Evolutionary conservation across 1,140 invertebrate species (phyloP).

Genomic region (Trichomalopsis sarcophagae): DNA sequence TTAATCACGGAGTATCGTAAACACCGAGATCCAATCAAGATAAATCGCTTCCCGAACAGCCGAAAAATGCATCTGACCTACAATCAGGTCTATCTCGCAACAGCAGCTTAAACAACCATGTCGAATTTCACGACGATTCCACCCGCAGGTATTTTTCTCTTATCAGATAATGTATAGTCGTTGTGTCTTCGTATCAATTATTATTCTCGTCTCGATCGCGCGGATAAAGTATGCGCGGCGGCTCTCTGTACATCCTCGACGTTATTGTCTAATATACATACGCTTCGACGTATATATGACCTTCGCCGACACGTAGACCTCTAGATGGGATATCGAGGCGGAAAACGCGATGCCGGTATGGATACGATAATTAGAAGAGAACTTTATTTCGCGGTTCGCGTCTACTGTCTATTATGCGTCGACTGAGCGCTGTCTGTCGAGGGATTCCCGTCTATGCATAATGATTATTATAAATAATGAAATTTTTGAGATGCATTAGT

Average conservation of each 20-base stretch:
- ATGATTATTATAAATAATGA: no score
- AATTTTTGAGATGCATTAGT: no score
- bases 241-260: slow-evolving; percentile 6
- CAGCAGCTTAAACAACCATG: not conserved
- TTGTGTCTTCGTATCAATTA: not conserved
- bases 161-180: not conserved
- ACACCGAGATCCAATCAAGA: not conserved
- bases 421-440: no score
- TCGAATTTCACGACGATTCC: not conserved
- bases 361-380: not conserved
- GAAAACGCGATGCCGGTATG: not conserved
- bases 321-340: not conserved
- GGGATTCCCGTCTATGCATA: no score
- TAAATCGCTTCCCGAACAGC: not conserved
- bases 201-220: slow-evolving; percentile 5
- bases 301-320: not conserved
- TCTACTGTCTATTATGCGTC: not conserved
- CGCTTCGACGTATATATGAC: not conserved
- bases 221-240: not conserved
- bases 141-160: not conserved
- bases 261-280: not conserved
- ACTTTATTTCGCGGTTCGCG: not conserved
- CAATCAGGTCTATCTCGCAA: not conserved
- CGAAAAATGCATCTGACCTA: not conserved
- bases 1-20: not conserved